Base-by-base conservation (phyloP, 2,888 invertebrate species). In the Stenoptilia bipunctidactyla region DNA sequence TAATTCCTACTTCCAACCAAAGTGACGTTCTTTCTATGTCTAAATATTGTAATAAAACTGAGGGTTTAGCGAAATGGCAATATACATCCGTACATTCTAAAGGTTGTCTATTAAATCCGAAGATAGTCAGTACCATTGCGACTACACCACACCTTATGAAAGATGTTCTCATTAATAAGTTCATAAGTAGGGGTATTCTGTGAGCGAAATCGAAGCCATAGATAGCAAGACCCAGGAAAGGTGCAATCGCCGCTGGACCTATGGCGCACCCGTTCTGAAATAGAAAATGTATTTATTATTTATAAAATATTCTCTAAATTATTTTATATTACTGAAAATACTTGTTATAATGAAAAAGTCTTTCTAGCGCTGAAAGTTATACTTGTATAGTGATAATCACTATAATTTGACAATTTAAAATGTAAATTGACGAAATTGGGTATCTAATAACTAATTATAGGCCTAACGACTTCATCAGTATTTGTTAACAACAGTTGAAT, bases 121-220 rank as follows among this genome's bases (percentile, higher is more conserved):
- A 90, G 2, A 90, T 80, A 0, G 87, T 85, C 1, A 90, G 58
- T 0, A 89, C 80, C 59, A 89, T 71, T 0, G 88, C 87, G 10
- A 89, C 88, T 1, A 89, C 87, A 0, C 89, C 89, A 47, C 89
- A 87, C 13, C 90, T 80, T 47, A 90, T 85, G 65, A 88, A 90
- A 15, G 89, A 90, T 3, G 85, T 82, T 58, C 88, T 88, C 87
- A 90, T 89, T 2, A 89, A 48, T 2, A 87, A 64, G 58, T 87
- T 85, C 87, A 90, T 88, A 13, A 85, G 50, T 2, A 82, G 63
- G 0, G 89, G 86, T 41, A 90, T 89, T 46, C 86, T 73, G 34
- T 85, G 80, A 0, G 90, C 89, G 67, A 90, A 90, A 61, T 90
- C 90, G 48, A 90, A 90, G 0, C 90, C 90, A 61, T 90, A 90